Percentiles rank a stretch among this genome's conserved stretches.
Evolutionary conservation across 2,888 invertebrate genomes (phyloP).

Genomic region (Cantharis flavilabris): DNA sequence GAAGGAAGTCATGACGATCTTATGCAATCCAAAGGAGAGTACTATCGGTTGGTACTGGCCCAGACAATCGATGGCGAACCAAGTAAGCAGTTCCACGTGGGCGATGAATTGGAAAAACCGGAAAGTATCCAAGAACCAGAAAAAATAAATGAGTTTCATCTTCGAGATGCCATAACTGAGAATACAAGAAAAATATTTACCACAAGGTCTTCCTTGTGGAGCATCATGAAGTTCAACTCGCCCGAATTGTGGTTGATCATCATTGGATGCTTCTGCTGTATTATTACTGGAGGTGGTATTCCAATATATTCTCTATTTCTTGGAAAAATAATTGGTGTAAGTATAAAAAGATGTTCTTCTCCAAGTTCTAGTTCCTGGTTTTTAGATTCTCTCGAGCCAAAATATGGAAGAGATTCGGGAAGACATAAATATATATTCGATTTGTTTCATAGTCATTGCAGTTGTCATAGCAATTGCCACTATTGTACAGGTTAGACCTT

Average conservation of each 20-base stretch:
- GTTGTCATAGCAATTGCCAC: conserved; percentile 66
- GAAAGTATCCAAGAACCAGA: conserved; percentile 4
- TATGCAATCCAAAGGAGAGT: conserved; percentile 68
- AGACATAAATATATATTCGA: conserved; percentile 63
- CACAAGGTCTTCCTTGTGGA: conserved; percentile 36
- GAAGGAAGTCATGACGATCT: conserved; percentile 72
- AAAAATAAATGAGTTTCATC: not conserved
- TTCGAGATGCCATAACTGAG: not conserved
- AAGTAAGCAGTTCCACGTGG: too few relatives aligned
- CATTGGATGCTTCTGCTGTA: conserved; percentile 65
- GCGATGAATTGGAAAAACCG: too few relatives aligned
- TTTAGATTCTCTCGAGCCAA: conserved; percentile 58
- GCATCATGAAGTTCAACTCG: conserved; percentile 64
- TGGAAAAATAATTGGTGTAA: conserved; percentile 70
- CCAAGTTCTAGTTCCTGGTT: not conserved
- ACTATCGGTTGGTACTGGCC: conserved; percentile 71
- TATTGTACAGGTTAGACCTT: conserved; percentile 64
- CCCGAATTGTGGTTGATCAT: conserved; percentile 72
- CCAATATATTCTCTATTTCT: conserved; percentile 73
- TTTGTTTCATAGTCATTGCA: conserved; percentile 71
- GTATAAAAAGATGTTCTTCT: conserved; percentile 28
- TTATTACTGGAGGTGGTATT: conserved; percentile 71
- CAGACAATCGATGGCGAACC: conserved; percentile 54
- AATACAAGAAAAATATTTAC: not conserved
- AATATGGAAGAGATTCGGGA: conserved; percentile 59